A percentile compares a stretch with the other conserved stretches of the same genome.
Conservation (phyloP, 2,888 invertebrate species). For the Scaptodrosophila latifasciaeformis region DNA sequence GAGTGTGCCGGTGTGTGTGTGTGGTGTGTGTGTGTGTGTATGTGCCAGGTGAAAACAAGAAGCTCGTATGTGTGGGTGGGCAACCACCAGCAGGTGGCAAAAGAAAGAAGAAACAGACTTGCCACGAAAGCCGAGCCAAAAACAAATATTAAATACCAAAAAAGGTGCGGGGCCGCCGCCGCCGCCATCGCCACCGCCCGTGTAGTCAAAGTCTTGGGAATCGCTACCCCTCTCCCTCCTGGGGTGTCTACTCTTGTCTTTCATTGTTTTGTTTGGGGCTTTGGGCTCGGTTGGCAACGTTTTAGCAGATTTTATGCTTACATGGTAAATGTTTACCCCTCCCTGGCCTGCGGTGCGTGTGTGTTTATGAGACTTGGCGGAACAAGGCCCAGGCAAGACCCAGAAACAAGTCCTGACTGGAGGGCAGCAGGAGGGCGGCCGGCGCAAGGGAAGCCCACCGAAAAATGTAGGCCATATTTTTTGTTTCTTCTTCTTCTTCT, state of each 20-base stretch:
- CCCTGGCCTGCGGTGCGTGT: background rate
- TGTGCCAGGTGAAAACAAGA: too few relatives aligned
- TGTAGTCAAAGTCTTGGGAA: too few relatives aligned
- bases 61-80: background rate
- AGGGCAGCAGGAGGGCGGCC: too few relatives aligned
- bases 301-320: constrained; percentile 63
- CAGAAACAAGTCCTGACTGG: too few relatives aligned
- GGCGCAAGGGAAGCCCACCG: constrained; percentile 1
- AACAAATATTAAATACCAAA: constrained; percentile 68
- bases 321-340: constrained; percentile 26
- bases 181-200: too few relatives aligned
- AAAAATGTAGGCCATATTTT: constrained; percentile 64
- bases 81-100: constrained; percentile 6
- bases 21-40: too few relatives aligned
- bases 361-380: constrained; percentile 8
- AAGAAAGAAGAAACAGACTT: background rate
- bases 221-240: too few relatives aligned
- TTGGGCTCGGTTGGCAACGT: constrained; percentile 41
- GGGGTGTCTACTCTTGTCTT: too few relatives aligned
- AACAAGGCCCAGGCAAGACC: too few relatives aligned
- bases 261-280: constrained; percentile 43
- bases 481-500: constrained; percentile 23
- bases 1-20: too few relatives aligned
- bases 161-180: too few relatives aligned
- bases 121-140: constrained; percentile 28